Base-by-base conservation (phyloP, 2,888 invertebrate species). In the Schizaphis graminum region DNA sequence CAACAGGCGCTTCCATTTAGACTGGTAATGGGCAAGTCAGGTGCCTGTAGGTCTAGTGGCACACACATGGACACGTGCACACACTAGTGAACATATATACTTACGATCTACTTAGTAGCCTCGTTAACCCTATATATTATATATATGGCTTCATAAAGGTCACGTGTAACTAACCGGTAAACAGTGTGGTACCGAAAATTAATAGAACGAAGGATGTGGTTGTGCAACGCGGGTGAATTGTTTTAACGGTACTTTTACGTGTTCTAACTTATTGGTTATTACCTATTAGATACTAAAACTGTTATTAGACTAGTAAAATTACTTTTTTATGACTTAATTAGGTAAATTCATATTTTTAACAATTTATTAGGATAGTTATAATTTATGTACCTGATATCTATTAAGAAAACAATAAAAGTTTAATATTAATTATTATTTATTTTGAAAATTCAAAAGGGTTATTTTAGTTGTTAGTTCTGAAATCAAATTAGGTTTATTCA, bases 101-200 rank as follows among this genome's bases (percentile, higher is more conserved):
- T 77, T 77, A 91, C 35, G 47, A 49, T 67, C n/a, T 26, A 92
- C 77, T 77, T 77, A 77, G 77, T 77, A 86, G 61, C 86, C 16
- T 35, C 49, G 35, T 35, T 77, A 53, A 91, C 53, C 49, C 57
- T 87, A 61, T 61, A 87, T 87, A 86, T 61, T 77, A 16, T 84
- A 84, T 84, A 56, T 91, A 91, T 89, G 89, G 28, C 11, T 85
- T 49, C 35, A 24, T 89, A 89, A 84, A 90, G 93, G 93, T 93
- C 93, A 93, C 57, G 47, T 57, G 56, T 77, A 87, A 28, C 44
- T n/a, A 86, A 86, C 91, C 57, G 49, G 91, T 91, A 67, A 91
- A 16, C 44, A 85, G 35, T 16, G n/a, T 35, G 49, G 91, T 77
- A 87, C 49, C 86, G 24, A 92, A 87, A 61, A 49, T 35, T 87